Evolutionary conservation across 2,113 vertebrate genomes (phyloP).

Genomic region (Mormoops blainvillei): DNA sequence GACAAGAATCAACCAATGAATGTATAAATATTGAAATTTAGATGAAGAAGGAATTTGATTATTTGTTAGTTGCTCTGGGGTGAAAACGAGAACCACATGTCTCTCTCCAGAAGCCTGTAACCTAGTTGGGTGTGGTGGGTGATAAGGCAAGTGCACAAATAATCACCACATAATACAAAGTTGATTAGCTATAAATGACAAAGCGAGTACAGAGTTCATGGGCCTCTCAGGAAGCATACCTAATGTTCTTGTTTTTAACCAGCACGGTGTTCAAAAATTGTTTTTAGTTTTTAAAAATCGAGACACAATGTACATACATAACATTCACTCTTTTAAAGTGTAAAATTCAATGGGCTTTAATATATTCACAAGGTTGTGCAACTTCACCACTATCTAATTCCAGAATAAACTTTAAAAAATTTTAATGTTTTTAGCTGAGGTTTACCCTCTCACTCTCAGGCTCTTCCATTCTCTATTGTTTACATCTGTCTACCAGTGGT

Average conservation of each 20-base stretch:
- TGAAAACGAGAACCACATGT: not conserved
- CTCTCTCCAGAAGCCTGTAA: not conserved
- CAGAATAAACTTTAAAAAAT: conserved; percentile 19
- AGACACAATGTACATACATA: not conserved
- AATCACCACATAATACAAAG: not conserved
- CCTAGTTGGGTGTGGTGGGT: conserved; percentile 21
- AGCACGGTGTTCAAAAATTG: not conserved
- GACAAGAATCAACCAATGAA: too few species aligned
- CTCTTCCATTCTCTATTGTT: not conserved
- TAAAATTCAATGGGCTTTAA: not conserved
- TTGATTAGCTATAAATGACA: not conserved
- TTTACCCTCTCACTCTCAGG: not conserved
- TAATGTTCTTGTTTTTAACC: not conserved
- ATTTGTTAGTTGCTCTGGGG: not conserved
- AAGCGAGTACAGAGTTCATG: conserved; percentile 38
- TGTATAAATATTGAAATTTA: not conserved
- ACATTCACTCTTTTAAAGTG: not conserved
- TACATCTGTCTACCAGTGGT: not conserved
- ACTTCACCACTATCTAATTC: not conserved
- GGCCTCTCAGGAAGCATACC: not conserved
- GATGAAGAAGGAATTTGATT: conserved; percentile 26
- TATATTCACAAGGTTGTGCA: not conserved
- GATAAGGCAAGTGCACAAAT: conserved; percentile 1
- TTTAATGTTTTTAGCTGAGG: not conserved
- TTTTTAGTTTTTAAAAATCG: not conserved